phyloP scores from a whole-genome alignment of 2,797 vertebrate species.

The Sebastes goodei region DNA sequence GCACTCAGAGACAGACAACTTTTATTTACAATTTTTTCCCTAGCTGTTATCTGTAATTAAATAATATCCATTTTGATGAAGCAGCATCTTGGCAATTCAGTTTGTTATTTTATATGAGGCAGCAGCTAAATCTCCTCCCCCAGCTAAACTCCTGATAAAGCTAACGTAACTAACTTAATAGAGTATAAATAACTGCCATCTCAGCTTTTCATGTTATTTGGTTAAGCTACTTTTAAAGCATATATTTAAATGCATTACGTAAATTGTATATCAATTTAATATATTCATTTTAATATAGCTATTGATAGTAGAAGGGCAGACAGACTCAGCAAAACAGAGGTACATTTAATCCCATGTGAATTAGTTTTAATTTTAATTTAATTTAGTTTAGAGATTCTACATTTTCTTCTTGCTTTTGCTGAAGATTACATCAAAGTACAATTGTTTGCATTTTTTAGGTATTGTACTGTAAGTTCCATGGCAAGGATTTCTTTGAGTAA shows the following conservation, averaged over 20 bases:
- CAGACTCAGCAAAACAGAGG: neutral
- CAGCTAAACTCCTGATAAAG: no score
- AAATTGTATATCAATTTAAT: neutral
- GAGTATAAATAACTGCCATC: neutral
- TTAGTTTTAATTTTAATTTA: neutral
- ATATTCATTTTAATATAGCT: neutral
- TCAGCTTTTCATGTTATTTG: neutral
- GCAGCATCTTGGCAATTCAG: neutral
- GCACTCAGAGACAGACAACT: neutral
- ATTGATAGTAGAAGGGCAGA: neutral
- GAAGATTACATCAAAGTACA: neutral
- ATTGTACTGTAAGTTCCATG: neutral
- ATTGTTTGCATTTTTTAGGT: neutral
- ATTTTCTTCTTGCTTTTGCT: neutral
- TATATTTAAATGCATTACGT: neutral
- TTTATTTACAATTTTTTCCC: no score
- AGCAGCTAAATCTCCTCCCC: neutral
- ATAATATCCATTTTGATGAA: neutral
- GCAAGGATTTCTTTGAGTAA: neutral
- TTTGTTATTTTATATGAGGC: neutral
- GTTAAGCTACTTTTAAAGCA: neutral
- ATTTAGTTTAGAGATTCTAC: neutral
- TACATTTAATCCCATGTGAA: neutral
- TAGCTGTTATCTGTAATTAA: no score
- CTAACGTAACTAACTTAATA: neutral